Base-by-base conservation (phyloP, 2,797 vertebrate genomes). In the Chrysolophus pictus region DNA sequence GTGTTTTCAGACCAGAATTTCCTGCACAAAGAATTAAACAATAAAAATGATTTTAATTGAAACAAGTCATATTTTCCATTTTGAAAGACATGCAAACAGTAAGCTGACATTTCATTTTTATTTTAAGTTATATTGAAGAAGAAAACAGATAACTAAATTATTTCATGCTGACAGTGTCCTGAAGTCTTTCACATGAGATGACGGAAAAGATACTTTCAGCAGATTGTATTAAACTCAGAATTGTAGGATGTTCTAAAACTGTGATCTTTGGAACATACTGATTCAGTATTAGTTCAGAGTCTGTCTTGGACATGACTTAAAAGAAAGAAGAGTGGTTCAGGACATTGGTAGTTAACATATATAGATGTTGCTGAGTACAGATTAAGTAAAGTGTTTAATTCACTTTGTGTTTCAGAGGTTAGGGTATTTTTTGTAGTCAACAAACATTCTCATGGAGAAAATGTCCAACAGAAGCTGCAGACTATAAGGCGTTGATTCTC, bases 321-420 rank as follows among this genome's bases (percentile, higher is more conserved):
- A 84, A 60, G 81, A 87, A 89, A 64, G 39, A 24, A 59, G 80
- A 73, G 51, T 82, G 87, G 42, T 88, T 92, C 70, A 80, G 67
- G 84, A 18, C 85, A 31, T 33, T 89, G 39, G 35, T 87, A 75
- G 41, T 91, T 94, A 87, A 85, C 64, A 44, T 41, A 49, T 39
- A 29, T 90, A 56, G 87, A 81, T 47, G 11, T 77, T 80, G 76
- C 49, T 7, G 21, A 80, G 58, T 42, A 51, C 2, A 5, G 28
- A 21, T 90, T 91, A 80, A 75, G 24, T 63, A 81, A 71, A 28
- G 73, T 92, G 23, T 64, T 92, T 81, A 78, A 53, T 87, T 84
- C 39, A 13, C 41, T 91, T 90, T 65, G 56, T 56, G n/a, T 94
- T 79, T 90, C 62, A 37, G 59, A 94, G 70, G 39, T 39, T 39